These are phyloP conservation scores for Rotaria macrura DNA, from an alignment of 2,888 invertebrate genomes.

Conservation along the genomic window DNA sequence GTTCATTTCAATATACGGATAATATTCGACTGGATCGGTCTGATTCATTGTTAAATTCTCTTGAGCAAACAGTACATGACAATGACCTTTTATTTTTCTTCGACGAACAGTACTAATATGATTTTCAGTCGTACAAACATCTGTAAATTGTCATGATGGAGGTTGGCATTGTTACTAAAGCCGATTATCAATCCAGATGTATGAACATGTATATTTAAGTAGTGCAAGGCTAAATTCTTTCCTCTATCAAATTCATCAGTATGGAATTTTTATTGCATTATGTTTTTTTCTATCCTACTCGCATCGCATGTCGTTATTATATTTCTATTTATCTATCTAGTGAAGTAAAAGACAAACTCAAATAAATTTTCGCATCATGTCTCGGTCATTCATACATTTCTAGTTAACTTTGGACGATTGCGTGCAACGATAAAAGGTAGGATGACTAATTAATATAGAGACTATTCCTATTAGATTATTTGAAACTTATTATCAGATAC, in stretches of 20 bases:
- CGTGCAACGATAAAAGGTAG: not conserved
- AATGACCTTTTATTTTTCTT: constrained; percentile 3
- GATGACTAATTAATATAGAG: not conserved
- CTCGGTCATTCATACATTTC: not conserved
- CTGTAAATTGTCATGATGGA: not conserved
- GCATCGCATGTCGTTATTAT: not conserved
- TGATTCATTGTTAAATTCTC: not conserved
- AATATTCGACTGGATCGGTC: not conserved
- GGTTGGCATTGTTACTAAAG: not conserved
- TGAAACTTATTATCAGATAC: no score
- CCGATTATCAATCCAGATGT: not conserved
- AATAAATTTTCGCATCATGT: not conserved
- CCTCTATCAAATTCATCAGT: not conserved
- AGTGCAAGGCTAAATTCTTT: not conserved
- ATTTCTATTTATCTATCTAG: no score
- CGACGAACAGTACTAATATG: not conserved
- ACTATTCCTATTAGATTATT: not conserved
- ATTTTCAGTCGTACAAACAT: not conserved
- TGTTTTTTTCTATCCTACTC: not conserved
- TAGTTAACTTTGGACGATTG: not conserved
- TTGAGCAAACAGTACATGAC: not conserved
- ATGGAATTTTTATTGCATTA: not conserved
- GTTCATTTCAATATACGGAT: not conserved
- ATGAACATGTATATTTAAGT: not conserved
- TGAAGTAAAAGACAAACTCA: not conserved